Evolutionary conservation across 2,888 invertebrate species (phyloP).

Genomic region (Pristionchus entomophagus): DNA sequence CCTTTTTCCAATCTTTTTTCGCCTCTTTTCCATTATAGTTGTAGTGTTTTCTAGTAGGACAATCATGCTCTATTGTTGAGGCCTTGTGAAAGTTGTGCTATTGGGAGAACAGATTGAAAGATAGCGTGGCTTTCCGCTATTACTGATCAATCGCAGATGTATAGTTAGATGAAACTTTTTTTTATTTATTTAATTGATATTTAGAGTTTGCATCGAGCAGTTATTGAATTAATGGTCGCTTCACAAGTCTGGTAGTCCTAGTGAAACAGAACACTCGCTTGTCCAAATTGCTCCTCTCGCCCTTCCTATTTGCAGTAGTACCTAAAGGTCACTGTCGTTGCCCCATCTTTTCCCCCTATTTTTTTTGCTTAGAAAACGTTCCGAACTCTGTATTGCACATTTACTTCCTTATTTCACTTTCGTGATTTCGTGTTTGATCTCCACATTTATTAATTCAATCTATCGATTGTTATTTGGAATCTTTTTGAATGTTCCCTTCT

Average conservation of each 20-base stretch:
- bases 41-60: background rate
- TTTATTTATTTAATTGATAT: too few species aligned
- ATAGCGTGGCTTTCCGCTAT: background rate
- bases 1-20: background rate
- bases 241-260: too few species aligned
- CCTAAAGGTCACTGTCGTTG: slow-evolving; percentile 30
- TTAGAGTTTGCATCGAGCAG: too few species aligned
- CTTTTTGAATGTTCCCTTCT: too few species aligned
- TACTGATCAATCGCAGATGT: too few species aligned
- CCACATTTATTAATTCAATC: background rate
- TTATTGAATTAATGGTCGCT: too few species aligned
- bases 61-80: background rate
- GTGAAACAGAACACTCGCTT: slow-evolving; percentile 11
- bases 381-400: background rate
- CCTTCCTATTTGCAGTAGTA: background rate
- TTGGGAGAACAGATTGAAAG: background rate
- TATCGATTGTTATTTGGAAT: too few species aligned
- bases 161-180: too few species aligned
- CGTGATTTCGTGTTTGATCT: background rate
- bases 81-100: background rate
- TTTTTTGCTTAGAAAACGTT: background rate
- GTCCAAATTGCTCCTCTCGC: slow-evolving; percentile 25
- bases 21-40: background rate
- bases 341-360: background rate
- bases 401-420: background rate